Percentiles rank a stretch among this genome's conserved stretches.
Evolutionary conservation across 2,797 vertebrate genomes (phyloP).

Genomic region (Spinus pinus): DNA sequence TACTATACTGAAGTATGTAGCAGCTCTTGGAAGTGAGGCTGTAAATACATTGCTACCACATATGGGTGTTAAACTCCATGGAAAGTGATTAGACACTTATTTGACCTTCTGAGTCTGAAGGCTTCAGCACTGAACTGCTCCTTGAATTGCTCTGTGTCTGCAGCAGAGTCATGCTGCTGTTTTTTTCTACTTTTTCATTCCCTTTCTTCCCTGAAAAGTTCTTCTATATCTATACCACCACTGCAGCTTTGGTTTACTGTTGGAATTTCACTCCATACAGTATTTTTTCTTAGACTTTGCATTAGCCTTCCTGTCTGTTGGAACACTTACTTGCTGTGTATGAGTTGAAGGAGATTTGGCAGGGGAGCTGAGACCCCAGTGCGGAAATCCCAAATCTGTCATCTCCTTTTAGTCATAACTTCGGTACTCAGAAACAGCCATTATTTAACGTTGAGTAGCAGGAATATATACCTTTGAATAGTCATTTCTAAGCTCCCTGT

Average conservation of each 20-base stretch:
- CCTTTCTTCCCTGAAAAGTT: not conserved
- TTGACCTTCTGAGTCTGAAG: not conserved
- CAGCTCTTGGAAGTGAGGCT: not conserved
- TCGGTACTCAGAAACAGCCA: not conserved
- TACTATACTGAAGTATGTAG: not conserved
- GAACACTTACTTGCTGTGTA: not conserved
- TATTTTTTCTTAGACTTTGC: not conserved
- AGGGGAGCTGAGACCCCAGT: not conserved
- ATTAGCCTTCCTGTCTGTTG: not conserved
- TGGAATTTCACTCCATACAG: not conserved
- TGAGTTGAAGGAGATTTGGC: not conserved
- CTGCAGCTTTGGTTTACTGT: not conserved
- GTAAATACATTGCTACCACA: not conserved
- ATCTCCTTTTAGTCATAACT: not conserved
- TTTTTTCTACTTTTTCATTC: not conserved
- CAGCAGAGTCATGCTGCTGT: not conserved
- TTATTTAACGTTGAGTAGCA: not conserved
- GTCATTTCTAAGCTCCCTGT: not conserved
- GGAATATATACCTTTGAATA: not conserved
- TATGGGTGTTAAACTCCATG: not conserved
- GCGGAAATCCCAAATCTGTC: constrained; percentile 6
- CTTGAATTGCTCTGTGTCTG: not conserved
- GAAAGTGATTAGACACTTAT: not conserved
- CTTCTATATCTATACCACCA: not conserved
- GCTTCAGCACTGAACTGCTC: not conserved